Percentiles rank a stretch among this genome's conserved stretches.
Conservation (phyloP, 2,888 invertebrate genomes). For the Volucella zonaria region DNA sequence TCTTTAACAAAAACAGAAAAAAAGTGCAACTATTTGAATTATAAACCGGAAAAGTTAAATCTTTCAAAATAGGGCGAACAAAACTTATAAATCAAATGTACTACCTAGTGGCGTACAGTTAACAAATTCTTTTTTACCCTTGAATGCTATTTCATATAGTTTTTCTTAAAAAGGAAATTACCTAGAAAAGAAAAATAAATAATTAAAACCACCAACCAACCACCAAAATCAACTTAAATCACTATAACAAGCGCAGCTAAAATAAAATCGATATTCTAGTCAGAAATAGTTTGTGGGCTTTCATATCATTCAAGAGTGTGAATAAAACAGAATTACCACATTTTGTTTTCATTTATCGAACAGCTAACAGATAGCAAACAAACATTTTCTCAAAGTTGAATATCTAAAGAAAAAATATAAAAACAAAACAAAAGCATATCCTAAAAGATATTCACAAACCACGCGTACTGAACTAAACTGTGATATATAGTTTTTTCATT, state of each 20-base stretch:
- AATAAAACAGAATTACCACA: slow-evolving; percentile 41
- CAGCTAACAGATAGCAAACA: slow-evolving; percentile 24
- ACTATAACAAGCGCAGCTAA: slow-evolving; percentile 11
- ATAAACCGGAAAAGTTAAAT: slow-evolving; percentile 31
- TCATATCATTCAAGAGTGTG: slow-evolving; percentile 45
- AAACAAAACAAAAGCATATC: slow-evolving; percentile 4
- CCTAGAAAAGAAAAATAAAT: slow-evolving; percentile 35
- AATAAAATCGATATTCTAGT: slow-evolving; percentile 76
- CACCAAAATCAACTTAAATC: slow-evolving; percentile 36
- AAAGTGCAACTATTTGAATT: slow-evolving; percentile 54
- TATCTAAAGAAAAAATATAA: slow-evolving; percentile 8
- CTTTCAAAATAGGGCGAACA: slow-evolving; percentile 77
- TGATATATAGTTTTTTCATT: slow-evolving; percentile 74
- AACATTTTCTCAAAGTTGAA: slow-evolving; percentile 61
- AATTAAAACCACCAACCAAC: slow-evolving; percentile 47
- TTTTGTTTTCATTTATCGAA: slow-evolving; percentile 8
- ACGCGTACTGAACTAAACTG: slow-evolving; percentile 76
- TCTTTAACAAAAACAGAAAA: slow-evolving; percentile 28
- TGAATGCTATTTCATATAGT: slow-evolving; percentile 65
- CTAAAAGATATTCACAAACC: slow-evolving; percentile 55
- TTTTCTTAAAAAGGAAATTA: slow-evolving; percentile 42
- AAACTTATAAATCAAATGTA: slow-evolving; percentile 79
- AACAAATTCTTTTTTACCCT: slow-evolving; percentile 75
- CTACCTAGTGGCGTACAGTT: slow-evolving; percentile 80
- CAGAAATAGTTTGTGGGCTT: slow-evolving; percentile 66